These are phyloP conservation scores for Branchinecta sandiegonensis DNA, from an alignment of 2,888 invertebrate species.

Conservation along the genomic window DNA sequence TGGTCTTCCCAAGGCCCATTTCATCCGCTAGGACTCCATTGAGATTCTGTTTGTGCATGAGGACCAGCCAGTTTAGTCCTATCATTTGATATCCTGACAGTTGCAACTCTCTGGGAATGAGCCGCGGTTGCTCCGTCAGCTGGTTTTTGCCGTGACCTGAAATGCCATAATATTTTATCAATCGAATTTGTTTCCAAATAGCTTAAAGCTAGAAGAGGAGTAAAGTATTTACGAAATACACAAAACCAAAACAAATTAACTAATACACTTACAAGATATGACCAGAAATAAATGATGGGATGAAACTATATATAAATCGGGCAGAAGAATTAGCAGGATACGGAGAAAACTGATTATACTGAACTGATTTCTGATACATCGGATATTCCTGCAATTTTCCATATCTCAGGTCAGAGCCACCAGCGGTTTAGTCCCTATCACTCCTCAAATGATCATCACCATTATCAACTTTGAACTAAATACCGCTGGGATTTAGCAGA, in stretches of 20 bases:
- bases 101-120: slow-evolving; percentile 39
- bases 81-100: slow-evolving; percentile 74
- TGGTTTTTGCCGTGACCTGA: background rate
- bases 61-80: slow-evolving; percentile 81
- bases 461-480: too few species aligned
- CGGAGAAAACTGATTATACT: too few species aligned
- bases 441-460: too few species aligned
- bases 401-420: too few species aligned
- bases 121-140: background rate
- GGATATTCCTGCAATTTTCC: too few species aligned
- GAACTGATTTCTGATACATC: too few species aligned
- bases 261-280: background rate
- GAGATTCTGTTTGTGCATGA: slow-evolving; percentile 72
- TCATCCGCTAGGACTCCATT: slow-evolving; percentile 94
- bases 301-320: background rate
- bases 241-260: background rate
- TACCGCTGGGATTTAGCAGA: too few species aligned
- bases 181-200: background rate
- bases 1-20: slow-evolving; percentile 90
- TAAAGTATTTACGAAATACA: background rate
- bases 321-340: too few species aligned
- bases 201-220: background rate
- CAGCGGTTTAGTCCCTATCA: too few species aligned
- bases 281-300: background rate
- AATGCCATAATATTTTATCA: background rate